phyloP scores from a whole-genome alignment of 2,113 vertebrate species.

The Xenopus tropicalis region UCB_Xtro_10.0 CM004451.2:27038001-27038500 shows the following conservation, averaged over 20 bases:
- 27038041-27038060: no score
- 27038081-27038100: no score
- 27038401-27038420: neutral
- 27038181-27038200: neutral
- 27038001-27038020: no score
- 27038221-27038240: neutral
- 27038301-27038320: neutral
- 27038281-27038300: constrained; percentile 5
- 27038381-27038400: neutral
- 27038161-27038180: no score
- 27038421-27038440: constrained; percentile 5
- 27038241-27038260: constrained; percentile 3
- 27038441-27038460: constrained; percentile 18
- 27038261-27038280: constrained; percentile 2
- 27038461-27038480: constrained; percentile 8
- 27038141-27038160: no score
- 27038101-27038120: no score
- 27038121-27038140: no score
- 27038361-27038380: neutral
- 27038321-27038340: constrained; percentile 1
- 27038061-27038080: no score
- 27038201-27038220: neutral
- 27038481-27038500: constrained; percentile 12
- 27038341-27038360: neutral
- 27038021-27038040: no score